phyloP scores from a whole-genome alignment of 2,797 vertebrate genomes.

The Sebastes nivosus region DNA sequence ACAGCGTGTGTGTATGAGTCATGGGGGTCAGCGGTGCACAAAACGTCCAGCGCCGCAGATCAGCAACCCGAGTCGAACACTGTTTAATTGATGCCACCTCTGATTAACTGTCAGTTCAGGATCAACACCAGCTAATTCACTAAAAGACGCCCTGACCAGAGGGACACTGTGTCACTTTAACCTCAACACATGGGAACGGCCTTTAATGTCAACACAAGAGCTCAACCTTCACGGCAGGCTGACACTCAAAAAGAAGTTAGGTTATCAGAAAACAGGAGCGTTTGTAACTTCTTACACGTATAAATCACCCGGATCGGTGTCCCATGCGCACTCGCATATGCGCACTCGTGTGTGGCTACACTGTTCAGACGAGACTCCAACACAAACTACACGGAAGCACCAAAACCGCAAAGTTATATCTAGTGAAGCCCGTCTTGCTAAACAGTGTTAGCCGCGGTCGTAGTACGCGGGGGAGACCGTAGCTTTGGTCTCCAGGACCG shows the following conservation, averaged over 20 bases:
- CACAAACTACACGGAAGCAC: too few relatives aligned
- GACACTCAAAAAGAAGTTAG: not conserved
- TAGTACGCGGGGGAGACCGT: too few relatives aligned
- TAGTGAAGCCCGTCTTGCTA: too few relatives aligned
- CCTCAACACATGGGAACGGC: not conserved
- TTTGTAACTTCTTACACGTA: too few relatives aligned
- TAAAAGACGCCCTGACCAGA: slow-evolving; percentile 44
- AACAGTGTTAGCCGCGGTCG: too few relatives aligned
- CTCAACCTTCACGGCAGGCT: not conserved
- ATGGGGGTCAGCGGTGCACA: slow-evolving; percentile 75
- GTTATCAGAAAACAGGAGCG: not conserved
- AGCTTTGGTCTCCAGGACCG: too few relatives aligned
- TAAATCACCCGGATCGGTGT: too few relatives aligned
- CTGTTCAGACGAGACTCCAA: too few relatives aligned
- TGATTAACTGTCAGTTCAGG: slow-evolving; percentile 78
- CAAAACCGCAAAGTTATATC: too few relatives aligned
- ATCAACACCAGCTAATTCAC: slow-evolving; percentile 74
- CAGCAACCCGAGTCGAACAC: slow-evolving; percentile 65
- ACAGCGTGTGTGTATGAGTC: slow-evolving; percentile 29
- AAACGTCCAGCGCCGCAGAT: slow-evolving; percentile 64
- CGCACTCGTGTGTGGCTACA: too few relatives aligned
- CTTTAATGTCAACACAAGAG: too few relatives aligned
- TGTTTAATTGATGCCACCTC: slow-evolving; percentile 79
- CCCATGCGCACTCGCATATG: too few relatives aligned
- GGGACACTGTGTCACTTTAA: slow-evolving; percentile 13